These are phyloP conservation scores for Ellobius talpinus DNA, from an alignment of 2,113 vertebrate genomes.

Conservation along the genomic window DNA sequence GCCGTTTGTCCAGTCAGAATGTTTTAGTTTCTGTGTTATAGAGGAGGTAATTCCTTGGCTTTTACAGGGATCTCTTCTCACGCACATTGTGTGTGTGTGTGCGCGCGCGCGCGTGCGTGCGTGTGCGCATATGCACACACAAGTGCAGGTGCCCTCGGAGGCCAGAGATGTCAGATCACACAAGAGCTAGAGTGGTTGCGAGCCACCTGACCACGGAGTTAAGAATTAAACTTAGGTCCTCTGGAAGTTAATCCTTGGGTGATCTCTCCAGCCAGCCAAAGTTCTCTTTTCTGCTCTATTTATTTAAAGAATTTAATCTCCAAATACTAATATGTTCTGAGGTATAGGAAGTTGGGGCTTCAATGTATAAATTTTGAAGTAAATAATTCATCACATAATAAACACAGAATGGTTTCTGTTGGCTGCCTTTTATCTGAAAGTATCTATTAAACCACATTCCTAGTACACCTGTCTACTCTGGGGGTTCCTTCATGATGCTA, in stretches of 20 bases:
- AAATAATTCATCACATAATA: neutral
- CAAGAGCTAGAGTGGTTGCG: too few species aligned
- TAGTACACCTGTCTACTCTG: neutral
- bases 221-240: neutral
- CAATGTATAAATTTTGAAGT: neutral
- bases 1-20: neutral
- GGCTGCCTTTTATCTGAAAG: neutral
- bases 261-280: neutral
- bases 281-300: neutral
- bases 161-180: too few species aligned
- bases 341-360: neutral
- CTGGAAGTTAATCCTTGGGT: neutral
- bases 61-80: neutral
- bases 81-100: neutral
- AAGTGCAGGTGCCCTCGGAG: neutral
- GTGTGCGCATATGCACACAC: accelerated
- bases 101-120: too few species aligned
- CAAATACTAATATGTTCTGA: neutral
- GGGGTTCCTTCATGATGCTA: neutral
- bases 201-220: neutral
- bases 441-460: neutral
- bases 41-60: neutral
- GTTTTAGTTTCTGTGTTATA: neutral
- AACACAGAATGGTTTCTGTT: neutral
- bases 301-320: neutral